These are phyloP conservation scores for Apodemia duryi DNA, from an alignment of 2,888 invertebrate genomes.

Conservation along the genomic window DNA sequence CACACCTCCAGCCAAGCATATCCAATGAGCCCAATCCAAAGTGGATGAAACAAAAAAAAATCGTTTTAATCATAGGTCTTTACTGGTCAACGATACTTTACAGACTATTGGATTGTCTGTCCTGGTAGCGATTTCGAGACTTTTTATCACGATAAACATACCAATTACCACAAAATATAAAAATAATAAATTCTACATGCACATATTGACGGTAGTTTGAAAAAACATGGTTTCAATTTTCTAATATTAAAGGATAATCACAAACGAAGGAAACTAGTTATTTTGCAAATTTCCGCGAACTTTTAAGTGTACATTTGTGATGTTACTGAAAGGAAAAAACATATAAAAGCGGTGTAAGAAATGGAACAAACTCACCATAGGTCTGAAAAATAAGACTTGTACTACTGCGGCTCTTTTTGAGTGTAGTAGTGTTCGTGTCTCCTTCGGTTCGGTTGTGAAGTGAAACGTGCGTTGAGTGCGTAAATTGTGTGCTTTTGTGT, in stretches of 20 bases:
- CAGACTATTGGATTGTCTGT: not conserved
- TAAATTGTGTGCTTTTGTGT: too few relatives aligned
- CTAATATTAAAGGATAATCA: not conserved
- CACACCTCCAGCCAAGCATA: conserved; percentile 66
- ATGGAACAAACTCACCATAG: too few relatives aligned
- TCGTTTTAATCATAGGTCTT: conserved; percentile 45
- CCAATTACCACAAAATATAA: not conserved
- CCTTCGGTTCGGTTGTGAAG: too few relatives aligned
- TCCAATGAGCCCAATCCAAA: conserved; percentile 73
- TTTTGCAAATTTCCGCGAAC: too few relatives aligned
- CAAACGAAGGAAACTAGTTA: too few relatives aligned
- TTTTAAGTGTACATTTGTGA: too few relatives aligned
- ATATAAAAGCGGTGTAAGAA: too few relatives aligned
- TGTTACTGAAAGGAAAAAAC: too few relatives aligned
- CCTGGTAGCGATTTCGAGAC: not conserved
- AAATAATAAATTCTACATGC: not conserved
- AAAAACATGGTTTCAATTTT: not conserved
- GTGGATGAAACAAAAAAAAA: conserved; percentile 79
- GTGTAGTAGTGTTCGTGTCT: too few relatives aligned
- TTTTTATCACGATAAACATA: not conserved
- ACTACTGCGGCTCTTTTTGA: too few relatives aligned
- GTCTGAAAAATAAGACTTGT: too few relatives aligned
- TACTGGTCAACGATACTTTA: not conserved
- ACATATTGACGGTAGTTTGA: not conserved
- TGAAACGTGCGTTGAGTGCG: too few relatives aligned